Conservation (phyloP, 2,888 invertebrate genomes). For the Ptilodon capucinus region DNA sequence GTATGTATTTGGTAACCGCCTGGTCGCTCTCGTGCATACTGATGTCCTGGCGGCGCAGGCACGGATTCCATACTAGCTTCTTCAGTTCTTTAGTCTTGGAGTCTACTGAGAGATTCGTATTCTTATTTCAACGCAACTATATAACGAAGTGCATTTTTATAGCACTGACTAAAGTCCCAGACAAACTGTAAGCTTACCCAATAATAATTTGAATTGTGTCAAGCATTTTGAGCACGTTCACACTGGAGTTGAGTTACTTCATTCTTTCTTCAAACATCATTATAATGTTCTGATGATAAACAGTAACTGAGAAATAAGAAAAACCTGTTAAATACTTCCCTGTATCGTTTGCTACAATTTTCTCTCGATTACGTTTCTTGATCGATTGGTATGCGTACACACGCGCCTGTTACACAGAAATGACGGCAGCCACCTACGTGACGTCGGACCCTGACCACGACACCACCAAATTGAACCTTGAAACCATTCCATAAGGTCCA, state of each 20-base stretch:
- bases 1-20: conserved; percentile 66
- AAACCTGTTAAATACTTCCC: conserved; percentile 36
- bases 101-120: no score
- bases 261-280: no score
- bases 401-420: conserved; percentile 69
- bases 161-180: no score
- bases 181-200: no score
- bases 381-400: conserved; percentile 65
- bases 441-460: conserved; percentile 23
- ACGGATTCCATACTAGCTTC: no score
- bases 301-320: not conserved
- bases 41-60: conserved; percentile 45
- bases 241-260: no score
- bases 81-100: no score
- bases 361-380: conserved; percentile 74
- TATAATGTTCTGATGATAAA: conserved; percentile 11
- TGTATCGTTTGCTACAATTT: conserved; percentile 64
- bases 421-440: conserved; percentile 69
- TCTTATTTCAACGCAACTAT: no score
- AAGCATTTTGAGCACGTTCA: no score
- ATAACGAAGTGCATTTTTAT: no score
- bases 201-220: no score
- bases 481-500: conserved; percentile 22
- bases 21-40: conserved; percentile 37
- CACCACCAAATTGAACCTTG: conserved; percentile 35